Percentiles rank a stretch among this genome's conserved stretches.
Evolutionary conservation across 2,888 invertebrate genomes (phyloP).

Genomic region (Hipparchia semele): DNA sequence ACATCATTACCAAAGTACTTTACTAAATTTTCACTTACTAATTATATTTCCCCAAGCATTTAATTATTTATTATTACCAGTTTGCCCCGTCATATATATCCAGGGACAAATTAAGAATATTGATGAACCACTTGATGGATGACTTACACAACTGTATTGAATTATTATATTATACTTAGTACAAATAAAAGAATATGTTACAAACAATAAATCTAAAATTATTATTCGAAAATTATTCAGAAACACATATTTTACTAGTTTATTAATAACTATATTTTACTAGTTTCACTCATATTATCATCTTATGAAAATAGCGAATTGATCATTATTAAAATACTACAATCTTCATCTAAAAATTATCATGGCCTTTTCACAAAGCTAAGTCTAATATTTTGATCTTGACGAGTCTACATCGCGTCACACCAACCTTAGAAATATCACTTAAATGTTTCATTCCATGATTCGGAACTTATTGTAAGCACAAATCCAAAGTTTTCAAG

Average conservation of each 20-base stretch:
- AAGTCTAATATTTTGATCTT: not conserved
- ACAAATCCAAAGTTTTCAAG: not conserved
- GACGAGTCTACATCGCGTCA: not conserved
- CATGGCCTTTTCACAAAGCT: not conserved
- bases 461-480: not conserved
- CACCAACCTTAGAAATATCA: not conserved
- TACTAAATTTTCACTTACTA: not conserved
- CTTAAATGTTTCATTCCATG: not conserved
- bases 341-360: not conserved
- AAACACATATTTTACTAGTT: not conserved
- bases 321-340: not conserved
- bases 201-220: not conserved
- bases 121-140: not conserved
- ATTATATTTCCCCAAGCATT: not conserved
- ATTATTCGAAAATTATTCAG: not conserved
- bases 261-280: not conserved
- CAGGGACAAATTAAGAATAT: constrained; percentile 3
- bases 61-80: not conserved
- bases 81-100: not conserved
- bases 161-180: not conserved
- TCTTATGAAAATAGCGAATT: not conserved
- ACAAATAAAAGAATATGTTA: not conserved
- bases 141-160: not conserved
- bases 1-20: too few species aligned
- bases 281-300: not conserved